Evolutionary conservation across 2,113 vertebrate genomes (phyloP).

Genomic region (Chinchilla lanigera): DNA sequence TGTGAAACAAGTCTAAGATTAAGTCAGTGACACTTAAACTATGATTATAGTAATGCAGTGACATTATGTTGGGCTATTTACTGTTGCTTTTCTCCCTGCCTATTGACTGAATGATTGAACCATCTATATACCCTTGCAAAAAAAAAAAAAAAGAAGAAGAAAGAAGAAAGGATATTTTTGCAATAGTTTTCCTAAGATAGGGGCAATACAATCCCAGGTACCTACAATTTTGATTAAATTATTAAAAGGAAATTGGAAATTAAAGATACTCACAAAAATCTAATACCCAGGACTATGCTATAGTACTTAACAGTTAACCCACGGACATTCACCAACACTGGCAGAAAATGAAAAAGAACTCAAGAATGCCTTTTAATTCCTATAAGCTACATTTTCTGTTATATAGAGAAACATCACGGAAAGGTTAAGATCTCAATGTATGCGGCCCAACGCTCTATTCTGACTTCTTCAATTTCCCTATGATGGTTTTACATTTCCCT

Average conservation of each 20-base stretch:
- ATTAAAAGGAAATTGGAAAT: conserved; percentile 29
- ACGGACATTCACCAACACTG: conserved; percentile 2
- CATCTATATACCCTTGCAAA: background rate
- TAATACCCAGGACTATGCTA: background rate
- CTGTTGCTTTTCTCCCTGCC: background rate
- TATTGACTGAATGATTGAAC: background rate
- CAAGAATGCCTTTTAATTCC: conserved; percentile 24
- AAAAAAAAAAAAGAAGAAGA: background rate
- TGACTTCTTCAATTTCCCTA: conserved; percentile 6
- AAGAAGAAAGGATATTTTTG: background rate
- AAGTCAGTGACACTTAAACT: background rate
- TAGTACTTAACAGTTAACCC: background rate
- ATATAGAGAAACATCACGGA: background rate
- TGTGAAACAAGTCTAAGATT: conserved; percentile 1
- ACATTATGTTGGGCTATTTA: background rate
- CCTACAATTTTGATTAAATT: background rate
- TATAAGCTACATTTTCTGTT: background rate
- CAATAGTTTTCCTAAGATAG: background rate
- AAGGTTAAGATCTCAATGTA: background rate
- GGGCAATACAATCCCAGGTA: background rate
- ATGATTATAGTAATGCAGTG: background rate
- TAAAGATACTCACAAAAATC: conserved; percentile 4
- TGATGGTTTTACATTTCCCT: conserved; percentile 52
- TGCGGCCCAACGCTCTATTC: background rate
- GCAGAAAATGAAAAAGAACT: background rate